These are phyloP conservation scores for Xenopus laevis DNA, from an alignment of 2,113 vertebrate species.

Conservation along the genomic window DNA sequence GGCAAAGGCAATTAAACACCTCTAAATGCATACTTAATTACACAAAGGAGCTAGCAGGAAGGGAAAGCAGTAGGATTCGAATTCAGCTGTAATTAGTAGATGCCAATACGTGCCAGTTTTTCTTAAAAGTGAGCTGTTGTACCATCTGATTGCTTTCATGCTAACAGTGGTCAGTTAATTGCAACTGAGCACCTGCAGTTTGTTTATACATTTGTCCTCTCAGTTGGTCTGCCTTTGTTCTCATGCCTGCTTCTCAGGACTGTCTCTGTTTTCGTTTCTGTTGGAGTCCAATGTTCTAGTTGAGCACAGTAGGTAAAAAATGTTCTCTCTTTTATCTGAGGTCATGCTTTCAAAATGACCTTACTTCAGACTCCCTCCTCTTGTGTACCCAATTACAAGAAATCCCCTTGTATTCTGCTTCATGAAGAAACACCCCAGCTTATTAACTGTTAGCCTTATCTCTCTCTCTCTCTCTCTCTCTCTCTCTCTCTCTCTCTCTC, in stretches of 20 bases:
- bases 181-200: not conserved
- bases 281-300: not conserved
- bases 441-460: too few species aligned
- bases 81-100: too few species aligned
- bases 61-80: too few species aligned
- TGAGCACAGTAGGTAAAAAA: constrained; percentile 14
- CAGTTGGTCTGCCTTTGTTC: not conserved
- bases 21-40: too few species aligned
- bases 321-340: constrained; percentile 8
- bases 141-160: not conserved
- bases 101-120: not conserved
- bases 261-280: not conserved
- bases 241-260: not conserved
- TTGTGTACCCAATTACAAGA: not conserved
- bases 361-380: not conserved
- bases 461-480: too few species aligned
- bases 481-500: too few species aligned
- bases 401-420: fast-evolving
- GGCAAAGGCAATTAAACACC: too few species aligned
- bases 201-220: not conserved
- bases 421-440: too few species aligned
- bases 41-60: too few species aligned
- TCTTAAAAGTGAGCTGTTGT: not conserved
- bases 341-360: constrained; percentile 14
- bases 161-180: not conserved